phyloP scores from a whole-genome alignment of 2,888 invertebrate species.

The Calliopum simillimum region DNA sequence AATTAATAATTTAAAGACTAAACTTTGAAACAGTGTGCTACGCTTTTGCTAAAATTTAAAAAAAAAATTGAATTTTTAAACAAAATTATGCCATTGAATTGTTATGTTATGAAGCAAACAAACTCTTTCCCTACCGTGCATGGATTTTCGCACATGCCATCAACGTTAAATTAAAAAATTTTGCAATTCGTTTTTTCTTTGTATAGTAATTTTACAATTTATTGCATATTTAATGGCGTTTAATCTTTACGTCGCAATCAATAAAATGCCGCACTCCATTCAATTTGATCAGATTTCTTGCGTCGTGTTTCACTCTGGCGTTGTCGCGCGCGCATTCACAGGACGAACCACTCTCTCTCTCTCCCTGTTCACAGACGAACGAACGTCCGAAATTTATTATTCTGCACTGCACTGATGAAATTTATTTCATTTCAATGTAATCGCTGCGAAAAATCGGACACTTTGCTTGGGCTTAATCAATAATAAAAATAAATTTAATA shows the following conservation, averaged over 20 bases:
- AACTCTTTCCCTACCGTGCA: too few species aligned
- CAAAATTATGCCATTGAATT: too few species aligned
- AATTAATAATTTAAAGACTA: too few species aligned
- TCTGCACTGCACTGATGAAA: slow-evolving; percentile 21
- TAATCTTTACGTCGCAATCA: slow-evolving; percentile 20
- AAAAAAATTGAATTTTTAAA: too few species aligned
- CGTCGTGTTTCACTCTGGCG: background rate
- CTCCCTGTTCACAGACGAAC: too few species aligned
- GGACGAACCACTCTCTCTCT: too few species aligned
- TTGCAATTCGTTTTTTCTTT: background rate
- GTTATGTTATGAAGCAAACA: too few species aligned
- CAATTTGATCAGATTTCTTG: slow-evolving; percentile 32
- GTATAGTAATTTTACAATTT: background rate
- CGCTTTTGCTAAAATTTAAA: too few species aligned
- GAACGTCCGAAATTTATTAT: slow-evolving; percentile 31
- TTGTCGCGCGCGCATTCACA: too few species aligned
- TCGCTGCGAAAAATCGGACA: slow-evolving; percentile 26
- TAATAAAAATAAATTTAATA: slow-evolving; percentile 30
- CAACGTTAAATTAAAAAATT: background rate
- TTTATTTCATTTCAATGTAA: slow-evolving; percentile 19
- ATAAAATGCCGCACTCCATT: slow-evolving; percentile 32
- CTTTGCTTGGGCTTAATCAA: slow-evolving; percentile 21
- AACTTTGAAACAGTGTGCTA: too few species aligned
- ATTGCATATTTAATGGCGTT: slow-evolving; percentile 11
- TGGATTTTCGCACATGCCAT: too few species aligned